Evolutionary conservation across 2,888 invertebrate genomes (phyloP).

Genomic region (Aphodius granarius): DNA sequence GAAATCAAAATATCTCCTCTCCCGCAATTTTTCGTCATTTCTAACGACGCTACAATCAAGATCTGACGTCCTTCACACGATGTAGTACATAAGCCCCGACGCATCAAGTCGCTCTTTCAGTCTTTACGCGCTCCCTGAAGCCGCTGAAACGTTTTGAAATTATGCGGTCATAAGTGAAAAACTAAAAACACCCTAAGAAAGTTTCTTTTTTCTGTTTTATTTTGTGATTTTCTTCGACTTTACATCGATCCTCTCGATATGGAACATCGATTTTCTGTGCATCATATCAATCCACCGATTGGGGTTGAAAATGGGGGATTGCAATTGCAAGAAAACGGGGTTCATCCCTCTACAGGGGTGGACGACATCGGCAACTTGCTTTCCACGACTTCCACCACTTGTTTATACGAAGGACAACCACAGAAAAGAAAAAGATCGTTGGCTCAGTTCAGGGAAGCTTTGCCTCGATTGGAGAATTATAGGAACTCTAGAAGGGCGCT

Average conservation of each 20-base stretch:
- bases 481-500: slow-evolving; percentile 74
- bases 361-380: slow-evolving; percentile 37
- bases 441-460: slow-evolving; percentile 72
- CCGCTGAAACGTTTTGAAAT: background rate
- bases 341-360: slow-evolving; percentile 18
- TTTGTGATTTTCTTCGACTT: background rate
- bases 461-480: slow-evolving; percentile 83
- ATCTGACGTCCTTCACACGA: background rate
- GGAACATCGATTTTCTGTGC: slow-evolving; percentile 3
- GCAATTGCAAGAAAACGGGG: slow-evolving; percentile 44
- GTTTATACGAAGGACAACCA: slow-evolving; percentile 37
- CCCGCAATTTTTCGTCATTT: background rate
- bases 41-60: background rate
- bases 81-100: background rate
- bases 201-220: background rate
- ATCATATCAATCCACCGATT: slow-evolving; percentile 9
- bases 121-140: background rate
- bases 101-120: background rate
- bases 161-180: background rate
- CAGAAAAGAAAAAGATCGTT: slow-evolving; percentile 59
- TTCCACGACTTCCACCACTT: slow-evolving; percentile 39
- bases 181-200: no score
- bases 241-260: background rate
- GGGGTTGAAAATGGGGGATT: slow-evolving; percentile 46
- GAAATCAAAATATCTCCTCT: background rate